Percentiles rank a stretch among this genome's conserved stretches.
Conservation (phyloP, 2,797 vertebrate species). For the Atherinosoma microstoma region DNA sequence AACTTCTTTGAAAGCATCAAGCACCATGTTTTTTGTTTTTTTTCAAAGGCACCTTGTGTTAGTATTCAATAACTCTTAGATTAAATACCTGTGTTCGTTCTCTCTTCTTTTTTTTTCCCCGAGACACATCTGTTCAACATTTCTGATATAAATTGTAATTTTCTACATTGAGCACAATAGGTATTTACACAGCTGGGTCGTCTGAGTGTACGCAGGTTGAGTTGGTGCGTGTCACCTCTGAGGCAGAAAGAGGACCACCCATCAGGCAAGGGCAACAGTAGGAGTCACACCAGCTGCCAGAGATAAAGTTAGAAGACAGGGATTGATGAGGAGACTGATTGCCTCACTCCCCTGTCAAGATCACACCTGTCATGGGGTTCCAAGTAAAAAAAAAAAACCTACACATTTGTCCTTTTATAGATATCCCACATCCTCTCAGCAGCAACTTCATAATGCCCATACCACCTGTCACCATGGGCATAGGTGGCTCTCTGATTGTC, state of each 20-base stretch:
- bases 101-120: neutral
- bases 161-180: constrained; percentile 32
- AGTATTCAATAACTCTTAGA: constrained; percentile 1
- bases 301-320: constrained; percentile 76
- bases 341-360: constrained; percentile 78
- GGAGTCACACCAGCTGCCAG: constrained; percentile 83
- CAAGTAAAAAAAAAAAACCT: constrained; percentile 50
- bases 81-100: constrained; percentile 9
- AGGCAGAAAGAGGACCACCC: constrained; percentile 72
- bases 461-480: constrained; percentile 62
- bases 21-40: neutral
- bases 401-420: constrained; percentile 61
- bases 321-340: constrained; percentile 83
- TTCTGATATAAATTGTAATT: constrained; percentile 26
- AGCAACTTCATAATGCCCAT: constrained; percentile 56
- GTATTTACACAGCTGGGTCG: constrained; percentile 54
- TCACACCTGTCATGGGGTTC: constrained; percentile 78
- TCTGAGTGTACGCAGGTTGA: constrained; percentile 47
- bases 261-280: constrained; percentile 74
- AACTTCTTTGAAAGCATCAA: neutral
- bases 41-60: constrained; percentile 5
- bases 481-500: constrained; percentile 51
- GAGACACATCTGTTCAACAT: constrained; percentile 23
- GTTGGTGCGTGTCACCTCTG: constrained; percentile 70
- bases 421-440: constrained; percentile 65